Conservation (phyloP, 2,888 invertebrate species). For the Osmoderma eremita region DNA sequence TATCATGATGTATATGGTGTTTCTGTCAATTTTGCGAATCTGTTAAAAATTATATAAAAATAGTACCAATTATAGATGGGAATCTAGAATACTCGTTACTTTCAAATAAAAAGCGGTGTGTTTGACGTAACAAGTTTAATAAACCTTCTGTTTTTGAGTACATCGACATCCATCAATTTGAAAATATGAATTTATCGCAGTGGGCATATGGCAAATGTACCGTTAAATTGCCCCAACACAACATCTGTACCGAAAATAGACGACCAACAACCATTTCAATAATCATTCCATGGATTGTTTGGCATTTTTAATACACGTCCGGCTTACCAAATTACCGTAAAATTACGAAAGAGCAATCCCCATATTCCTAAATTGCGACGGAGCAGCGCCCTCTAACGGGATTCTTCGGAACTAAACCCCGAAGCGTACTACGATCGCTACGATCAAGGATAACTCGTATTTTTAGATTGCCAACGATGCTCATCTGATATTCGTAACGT, state of each 20-base stretch:
- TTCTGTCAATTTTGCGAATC: too few relatives aligned
- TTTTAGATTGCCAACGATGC: conserved; percentile 28
- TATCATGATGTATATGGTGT: too few relatives aligned
- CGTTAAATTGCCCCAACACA: conserved; percentile 17
- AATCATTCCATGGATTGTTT: conserved; percentile 14
- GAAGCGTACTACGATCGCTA: too few relatives aligned
- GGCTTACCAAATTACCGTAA: conserved; percentile 24
- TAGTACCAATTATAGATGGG: too few relatives aligned
- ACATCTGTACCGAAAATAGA: conserved; percentile 1
- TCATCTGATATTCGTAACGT: conserved; percentile 6
- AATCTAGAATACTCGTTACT: too few relatives aligned
- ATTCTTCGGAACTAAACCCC: neutral
- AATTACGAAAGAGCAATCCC: conserved; percentile 3
- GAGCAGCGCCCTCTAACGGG: conserved; percentile 18
- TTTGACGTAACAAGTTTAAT: too few relatives aligned
- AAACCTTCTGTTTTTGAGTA: too few relatives aligned
- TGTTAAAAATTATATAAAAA: too few relatives aligned
- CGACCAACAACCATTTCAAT: conserved; percentile 26
- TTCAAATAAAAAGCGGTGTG: too few relatives aligned
- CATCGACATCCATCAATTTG: neutral
- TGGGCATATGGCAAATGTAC: conserved; percentile 1
- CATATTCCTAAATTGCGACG: neutral
- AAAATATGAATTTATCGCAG: conserved; percentile 3
- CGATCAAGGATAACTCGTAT: conserved; percentile 31
- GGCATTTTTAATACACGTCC: conserved; percentile 25